Evolutionary conservation across 2,113 vertebrate species (phyloP).

Genomic region (Daphoenositta chrysoptera): DNA sequence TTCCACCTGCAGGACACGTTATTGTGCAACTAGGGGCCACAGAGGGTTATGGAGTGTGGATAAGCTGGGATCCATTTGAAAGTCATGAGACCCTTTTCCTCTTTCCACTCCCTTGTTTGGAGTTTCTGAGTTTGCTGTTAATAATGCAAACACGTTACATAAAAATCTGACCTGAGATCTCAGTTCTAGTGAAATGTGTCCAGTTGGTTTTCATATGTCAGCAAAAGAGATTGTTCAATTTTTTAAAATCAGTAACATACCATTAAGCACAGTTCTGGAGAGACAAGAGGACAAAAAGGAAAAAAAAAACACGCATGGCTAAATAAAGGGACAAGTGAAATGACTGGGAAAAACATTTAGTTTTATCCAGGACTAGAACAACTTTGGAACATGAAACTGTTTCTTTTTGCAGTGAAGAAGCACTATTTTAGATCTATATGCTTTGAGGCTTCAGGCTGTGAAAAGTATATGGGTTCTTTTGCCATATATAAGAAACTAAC

Average conservation of each 20-base stretch:
- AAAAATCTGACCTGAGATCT: background rate
- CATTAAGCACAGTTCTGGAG: background rate
- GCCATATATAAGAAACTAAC: background rate
- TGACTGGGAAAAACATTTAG: background rate
- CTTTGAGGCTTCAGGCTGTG: background rate
- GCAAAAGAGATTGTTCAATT: background rate
- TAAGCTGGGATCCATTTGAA: background rate
- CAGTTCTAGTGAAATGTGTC: background rate
- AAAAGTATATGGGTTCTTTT: background rate
- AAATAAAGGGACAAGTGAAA: background rate
- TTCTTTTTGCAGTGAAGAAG: background rate
- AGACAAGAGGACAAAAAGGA: background rate
- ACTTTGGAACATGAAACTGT: background rate
- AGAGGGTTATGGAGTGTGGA: background rate
- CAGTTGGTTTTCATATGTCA: background rate
- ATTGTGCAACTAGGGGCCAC: background rate
- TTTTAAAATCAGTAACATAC: background rate
- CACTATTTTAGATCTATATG: background rate
- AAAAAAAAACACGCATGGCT: background rate
- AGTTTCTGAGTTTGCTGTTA: background rate
- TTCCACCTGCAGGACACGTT: background rate
- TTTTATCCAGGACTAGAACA: background rate
- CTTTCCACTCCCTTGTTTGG: background rate
- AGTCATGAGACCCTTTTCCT: background rate
- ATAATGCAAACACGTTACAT: background rate